Evolutionary conservation across 2,888 invertebrate species (phyloP), one percentile per base, ranked within the genome.

Genomic region (Stomorhina lunata): DNA sequence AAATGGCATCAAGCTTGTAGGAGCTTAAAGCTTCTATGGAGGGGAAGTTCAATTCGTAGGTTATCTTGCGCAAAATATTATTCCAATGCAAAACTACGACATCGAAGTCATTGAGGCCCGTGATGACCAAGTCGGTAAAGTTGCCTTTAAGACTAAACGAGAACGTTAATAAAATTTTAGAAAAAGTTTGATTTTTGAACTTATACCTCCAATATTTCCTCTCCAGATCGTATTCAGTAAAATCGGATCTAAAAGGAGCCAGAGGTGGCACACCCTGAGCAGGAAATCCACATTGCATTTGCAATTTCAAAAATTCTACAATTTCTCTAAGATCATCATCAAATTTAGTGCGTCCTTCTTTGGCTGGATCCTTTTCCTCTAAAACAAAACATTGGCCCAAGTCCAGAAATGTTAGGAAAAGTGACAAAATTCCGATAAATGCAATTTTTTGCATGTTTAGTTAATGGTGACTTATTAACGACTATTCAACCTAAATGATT

Each of bases 201-300:
- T 81, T 81, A 86, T 80, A 90, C 89, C 86, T 80, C 10, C 85
- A 40, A n/a, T 68, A 81, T 1, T 66, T 72, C 0, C 85, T 72
- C 0, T 66, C 69, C 0, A 83, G 43, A 7, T 85, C 76, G 0
- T 88, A 76, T 17, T 86, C 69, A 3, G 76, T 79, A 25, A 85
- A 87, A 20, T 85, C 76, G n/a, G 85, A 20, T 12, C 85, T 73
- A 27, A 86, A 87, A 1, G 90, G 90, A 1, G 88, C 89, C 65
- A 90, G 48, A 4, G 88, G 79, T 1, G 90, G 90, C 17, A 90
- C 82, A 3, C 88, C 88, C 0, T 73, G 75, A 0, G 80, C 81
- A 0, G 88, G 87, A 83, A 88, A 89, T 2, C 90, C 90, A 77
- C 90, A 90, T 40, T 85, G 86, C 90, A 90, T 88, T 83, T 90